Base-by-base conservation (phyloP, 2,113 vertebrate genomes). In the Ophiodon elongatus region DNA sequence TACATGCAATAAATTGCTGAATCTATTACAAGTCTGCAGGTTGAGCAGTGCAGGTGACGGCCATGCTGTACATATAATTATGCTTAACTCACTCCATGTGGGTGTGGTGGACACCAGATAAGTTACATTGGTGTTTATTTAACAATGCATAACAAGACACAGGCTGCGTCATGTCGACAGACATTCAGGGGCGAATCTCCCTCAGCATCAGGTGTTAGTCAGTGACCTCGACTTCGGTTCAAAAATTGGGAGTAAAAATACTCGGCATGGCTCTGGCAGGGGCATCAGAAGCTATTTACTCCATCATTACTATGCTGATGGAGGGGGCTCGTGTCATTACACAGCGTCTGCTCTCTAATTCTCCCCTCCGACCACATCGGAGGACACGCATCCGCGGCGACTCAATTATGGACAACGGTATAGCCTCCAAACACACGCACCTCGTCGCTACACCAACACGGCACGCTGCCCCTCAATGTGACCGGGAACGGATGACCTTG, bases 121-220 rank as follows among this genome's bases (percentile, higher is more conserved):
- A 70, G 74, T 73, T 68, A 41, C 47, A 27, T 23, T 64, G 56
- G 10, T 63, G 64, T 60, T 83, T 33, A 68, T 76, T 83, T 76
- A 62, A 85, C 29, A 68, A 31, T 73, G 74, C 56, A 50, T 65
- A 79, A 37, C 50, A 79, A 83, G 67, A 72, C 62, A 76, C 3
- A 17, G 65, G 73, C 78, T 93, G 89, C 87, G 82, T 89, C 91
- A 92, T 15, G 62, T 60, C 77, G 50, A 77, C 84, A 73, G 86
- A 79, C 84, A 73, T 57, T 59, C 50, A 79, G 68, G 63, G 33
- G 66, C 11, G 31, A 82, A 87, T 78, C 73, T 87, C 65, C 76
- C 57, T 57, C 80, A 93, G 92, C 93, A 94, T 92, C 93, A 92
- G 93, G 92, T 94, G 93, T 93, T 91, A 67, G 76, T 85, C 85